These are phyloP conservation scores for Lottia gigantea DNA, from an alignment of 2,888 invertebrate species.

Conservation along the genomic window DNA sequence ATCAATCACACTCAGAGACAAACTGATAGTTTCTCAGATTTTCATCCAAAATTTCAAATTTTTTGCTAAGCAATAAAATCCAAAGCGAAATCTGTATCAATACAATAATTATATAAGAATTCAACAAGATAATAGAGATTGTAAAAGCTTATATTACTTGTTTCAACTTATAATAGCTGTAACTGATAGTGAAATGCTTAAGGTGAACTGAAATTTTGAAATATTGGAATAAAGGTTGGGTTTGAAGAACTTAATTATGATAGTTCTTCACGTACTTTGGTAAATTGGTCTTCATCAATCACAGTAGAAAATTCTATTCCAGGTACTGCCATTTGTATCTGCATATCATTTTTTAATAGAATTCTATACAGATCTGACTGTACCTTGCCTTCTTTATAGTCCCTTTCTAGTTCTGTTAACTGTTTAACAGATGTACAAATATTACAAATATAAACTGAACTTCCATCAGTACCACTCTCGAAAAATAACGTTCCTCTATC, in stretches of 20 bases:
- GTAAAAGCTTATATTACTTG: no score
- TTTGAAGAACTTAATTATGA: not conserved
- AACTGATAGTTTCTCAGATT: no score
- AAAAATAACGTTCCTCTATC: slow-evolving; percentile 61
- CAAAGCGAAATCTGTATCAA: no score
- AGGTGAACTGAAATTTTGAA: no score
- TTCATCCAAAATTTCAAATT: no score
- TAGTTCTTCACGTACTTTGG: slow-evolving; percentile 46
- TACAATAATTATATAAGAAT: no score
- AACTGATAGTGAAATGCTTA: no score
- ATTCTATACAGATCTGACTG: slow-evolving; percentile 46
- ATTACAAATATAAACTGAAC: slow-evolving; percentile 53
- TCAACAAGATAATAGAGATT: no score
- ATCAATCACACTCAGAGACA: no score
- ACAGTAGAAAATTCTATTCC: slow-evolving; percentile 52
- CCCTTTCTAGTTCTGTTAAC: slow-evolving; percentile 48
- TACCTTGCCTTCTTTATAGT: slow-evolving; percentile 50
- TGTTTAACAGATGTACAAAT: slow-evolving; percentile 60
- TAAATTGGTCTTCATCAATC: slow-evolving; percentile 53
- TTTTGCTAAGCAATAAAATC: no score
- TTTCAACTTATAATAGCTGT: no score
- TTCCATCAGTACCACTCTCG: slow-evolving; percentile 46
- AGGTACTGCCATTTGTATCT: slow-evolving; percentile 46
- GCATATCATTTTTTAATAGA: slow-evolving; percentile 29
- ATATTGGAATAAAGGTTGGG: no score